Evolutionary conservation across 2,888 invertebrate species (phyloP).

Genomic region (Lymantria dispar): DNA sequence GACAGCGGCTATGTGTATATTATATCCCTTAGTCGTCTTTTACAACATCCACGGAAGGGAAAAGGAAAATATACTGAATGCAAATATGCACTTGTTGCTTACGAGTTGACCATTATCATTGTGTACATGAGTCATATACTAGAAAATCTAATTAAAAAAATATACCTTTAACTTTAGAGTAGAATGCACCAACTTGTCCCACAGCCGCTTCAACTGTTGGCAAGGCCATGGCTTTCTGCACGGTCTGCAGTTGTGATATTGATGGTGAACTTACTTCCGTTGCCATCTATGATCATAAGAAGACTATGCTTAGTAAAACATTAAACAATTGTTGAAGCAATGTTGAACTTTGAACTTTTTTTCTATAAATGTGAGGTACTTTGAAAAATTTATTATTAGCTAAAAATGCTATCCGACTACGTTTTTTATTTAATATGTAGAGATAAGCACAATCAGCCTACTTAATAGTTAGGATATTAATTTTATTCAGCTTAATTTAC

Average conservation of each 20-base stretch:
- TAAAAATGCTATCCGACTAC: too few relatives aligned
- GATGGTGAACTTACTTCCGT: slow-evolving; percentile 62
- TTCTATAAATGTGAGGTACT: not conserved
- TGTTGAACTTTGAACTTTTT: not conserved
- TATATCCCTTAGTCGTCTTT: too few relatives aligned
- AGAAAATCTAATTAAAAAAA: not conserved
- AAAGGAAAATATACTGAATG: too few relatives aligned
- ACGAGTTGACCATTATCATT: too few relatives aligned
- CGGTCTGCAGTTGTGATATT: slow-evolving; percentile 69
- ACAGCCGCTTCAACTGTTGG: slow-evolving; percentile 82
- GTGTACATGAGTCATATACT: too few relatives aligned
- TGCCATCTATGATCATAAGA: slow-evolving; percentile 54
- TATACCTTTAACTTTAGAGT: slow-evolving; percentile 78
- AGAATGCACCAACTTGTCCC: slow-evolving; percentile 80
- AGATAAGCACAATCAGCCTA: too few relatives aligned
- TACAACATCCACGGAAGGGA: too few relatives aligned
- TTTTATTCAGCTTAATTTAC: too few relatives aligned
- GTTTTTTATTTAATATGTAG: too few relatives aligned
- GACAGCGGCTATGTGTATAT: too few relatives aligned
- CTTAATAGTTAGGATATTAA: too few relatives aligned
- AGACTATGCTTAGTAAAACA: not conserved
- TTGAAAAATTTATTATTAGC: not conserved
- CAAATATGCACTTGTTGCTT: too few relatives aligned
- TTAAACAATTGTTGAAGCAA: not conserved
- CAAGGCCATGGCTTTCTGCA: slow-evolving; percentile 78